phyloP scores from a whole-genome alignment of 2,888 invertebrate species.

The Agrochola macilenta region DNA sequence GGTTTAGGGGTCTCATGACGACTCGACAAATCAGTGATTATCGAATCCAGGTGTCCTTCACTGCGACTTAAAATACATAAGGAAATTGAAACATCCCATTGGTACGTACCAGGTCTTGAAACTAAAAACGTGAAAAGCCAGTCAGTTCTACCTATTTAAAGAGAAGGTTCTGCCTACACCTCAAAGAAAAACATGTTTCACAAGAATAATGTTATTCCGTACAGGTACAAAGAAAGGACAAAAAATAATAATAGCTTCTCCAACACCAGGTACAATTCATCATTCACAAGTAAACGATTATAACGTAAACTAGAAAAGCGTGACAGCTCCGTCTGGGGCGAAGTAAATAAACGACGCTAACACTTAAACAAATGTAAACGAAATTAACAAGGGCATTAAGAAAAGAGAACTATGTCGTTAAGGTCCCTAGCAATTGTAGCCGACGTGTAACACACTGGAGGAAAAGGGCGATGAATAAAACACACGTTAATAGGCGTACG shows the following conservation, averaged over 20 bases:
- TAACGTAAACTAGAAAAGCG: conserved; percentile 55
- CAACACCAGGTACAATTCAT: conserved; percentile 45
- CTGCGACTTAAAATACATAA: neutral
- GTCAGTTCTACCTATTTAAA: neutral
- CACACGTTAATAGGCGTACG: conserved; percentile 83
- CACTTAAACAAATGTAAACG: conserved; percentile 79
- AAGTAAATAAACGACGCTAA: conserved; percentile 73
- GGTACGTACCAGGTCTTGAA: too few species aligned
- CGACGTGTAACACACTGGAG: conserved; percentile 78
- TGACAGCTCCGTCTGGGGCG: conserved; percentile 65
- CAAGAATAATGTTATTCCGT: conserved; percentile 25
- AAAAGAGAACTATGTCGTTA: conserved; percentile 83
- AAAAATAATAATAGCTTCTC: conserved; percentile 36
- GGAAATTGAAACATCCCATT: neutral
- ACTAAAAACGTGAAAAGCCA: neutral
- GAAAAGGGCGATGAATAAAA: conserved; percentile 86
- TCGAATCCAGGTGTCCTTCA: neutral
- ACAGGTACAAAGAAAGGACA: conserved; percentile 29
- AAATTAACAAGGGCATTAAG: conserved; percentile 83
- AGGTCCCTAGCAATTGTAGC: conserved; percentile 79
- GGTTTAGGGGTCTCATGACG: too few species aligned
- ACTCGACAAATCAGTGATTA: neutral
- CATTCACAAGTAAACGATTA: conserved; percentile 60
- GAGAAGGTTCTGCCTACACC: neutral
- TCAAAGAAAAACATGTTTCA: conserved; percentile 17